A percentile compares a stretch with the other conserved stretches of the same genome.
These are phyloP conservation scores for Toxostoma redivivum DNA, from an alignment of 2,113 vertebrate species.

Conservation along the genomic window DNA sequence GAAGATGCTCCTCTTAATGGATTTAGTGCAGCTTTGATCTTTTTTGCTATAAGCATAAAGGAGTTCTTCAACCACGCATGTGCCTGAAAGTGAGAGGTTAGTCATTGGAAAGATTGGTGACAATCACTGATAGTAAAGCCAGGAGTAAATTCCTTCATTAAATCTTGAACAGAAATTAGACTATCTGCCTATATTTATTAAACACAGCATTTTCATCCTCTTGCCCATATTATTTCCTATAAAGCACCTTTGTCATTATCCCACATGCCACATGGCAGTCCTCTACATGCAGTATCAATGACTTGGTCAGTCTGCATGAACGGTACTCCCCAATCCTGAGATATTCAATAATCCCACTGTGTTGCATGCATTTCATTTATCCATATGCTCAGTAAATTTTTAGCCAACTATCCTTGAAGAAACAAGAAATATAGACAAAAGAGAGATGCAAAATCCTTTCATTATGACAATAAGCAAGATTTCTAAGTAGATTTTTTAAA, in stretches of 20 bases:
- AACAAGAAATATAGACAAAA: background rate
- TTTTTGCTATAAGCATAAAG: background rate
- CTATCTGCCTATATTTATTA: background rate
- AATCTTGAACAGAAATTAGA: background rate
- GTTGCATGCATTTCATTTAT: background rate
- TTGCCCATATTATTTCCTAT: background rate
- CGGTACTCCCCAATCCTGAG: background rate
- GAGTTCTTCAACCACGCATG: rapidly evolving
- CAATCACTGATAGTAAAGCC: background rate
- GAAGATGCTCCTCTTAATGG: background rate
- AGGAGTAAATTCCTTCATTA: background rate
- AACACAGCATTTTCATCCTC: background rate
- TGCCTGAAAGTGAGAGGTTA: background rate
- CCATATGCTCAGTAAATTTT: background rate
- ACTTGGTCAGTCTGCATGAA: background rate
- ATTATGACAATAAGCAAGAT: background rate
- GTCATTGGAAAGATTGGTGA: background rate
- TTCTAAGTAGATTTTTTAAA: background rate
- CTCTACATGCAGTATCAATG: no score
- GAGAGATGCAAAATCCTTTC: background rate
- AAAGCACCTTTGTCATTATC: background rate
- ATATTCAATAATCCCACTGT: no score
- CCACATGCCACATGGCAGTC: background rate
- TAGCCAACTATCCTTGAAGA: background rate
- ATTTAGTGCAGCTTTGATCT: background rate